These are phyloP conservation scores for Synaphobranchus kaupii DNA, from an alignment of 2,797 vertebrate species.

Conservation along the genomic window DNA sequence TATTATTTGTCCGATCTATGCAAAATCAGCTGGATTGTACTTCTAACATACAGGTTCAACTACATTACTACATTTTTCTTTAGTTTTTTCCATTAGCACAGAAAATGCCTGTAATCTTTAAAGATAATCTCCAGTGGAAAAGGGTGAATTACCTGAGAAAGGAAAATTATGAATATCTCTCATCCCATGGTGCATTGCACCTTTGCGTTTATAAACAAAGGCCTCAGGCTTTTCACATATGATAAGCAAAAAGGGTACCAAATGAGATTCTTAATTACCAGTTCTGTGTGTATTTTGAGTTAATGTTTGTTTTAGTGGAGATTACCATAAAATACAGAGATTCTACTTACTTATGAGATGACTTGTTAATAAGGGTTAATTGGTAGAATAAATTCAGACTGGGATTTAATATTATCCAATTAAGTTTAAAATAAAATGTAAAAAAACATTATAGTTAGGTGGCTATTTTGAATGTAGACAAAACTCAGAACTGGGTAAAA, in stretches of 20 bases:
- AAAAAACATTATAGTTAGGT: background rate
- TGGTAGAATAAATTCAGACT: background rate
- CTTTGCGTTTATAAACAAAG: background rate
- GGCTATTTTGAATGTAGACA: background rate
- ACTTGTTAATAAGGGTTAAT: background rate
- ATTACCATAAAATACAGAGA: background rate
- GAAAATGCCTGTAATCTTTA: background rate
- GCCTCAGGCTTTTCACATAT: background rate
- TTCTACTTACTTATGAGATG: background rate
- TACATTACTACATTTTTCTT: background rate
- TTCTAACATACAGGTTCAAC: background rate
- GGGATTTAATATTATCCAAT: background rate
- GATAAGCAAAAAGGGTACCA: background rate
- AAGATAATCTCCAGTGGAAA: background rate
- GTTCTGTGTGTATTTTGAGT: background rate
- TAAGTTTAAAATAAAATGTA: background rate
- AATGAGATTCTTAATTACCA: background rate
- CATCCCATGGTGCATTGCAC: background rate
- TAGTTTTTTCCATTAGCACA: background rate
- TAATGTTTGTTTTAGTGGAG: background rate
- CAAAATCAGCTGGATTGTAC: background rate
- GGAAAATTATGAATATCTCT: background rate
- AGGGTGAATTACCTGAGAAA: background rate
- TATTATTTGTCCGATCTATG: background rate
- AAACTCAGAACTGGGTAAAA: background rate